phyloP scores from a whole-genome alignment of 2,888 invertebrate species.

The Pseudococcus viburni region DNA sequence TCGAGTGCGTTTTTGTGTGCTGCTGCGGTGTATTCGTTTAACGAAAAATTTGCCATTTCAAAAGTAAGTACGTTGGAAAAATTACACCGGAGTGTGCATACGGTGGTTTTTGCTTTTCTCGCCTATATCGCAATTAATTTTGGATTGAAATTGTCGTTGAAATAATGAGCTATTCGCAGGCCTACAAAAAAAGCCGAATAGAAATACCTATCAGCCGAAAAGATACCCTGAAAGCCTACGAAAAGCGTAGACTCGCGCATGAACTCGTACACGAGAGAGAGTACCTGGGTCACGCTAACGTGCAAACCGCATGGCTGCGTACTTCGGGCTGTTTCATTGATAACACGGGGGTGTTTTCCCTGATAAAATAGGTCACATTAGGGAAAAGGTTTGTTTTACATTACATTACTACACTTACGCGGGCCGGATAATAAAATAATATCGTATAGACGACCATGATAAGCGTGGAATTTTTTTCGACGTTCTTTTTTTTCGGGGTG shows the following conservation, averaged over 20 bases:
- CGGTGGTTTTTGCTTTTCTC: background rate
- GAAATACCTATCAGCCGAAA: background rate
- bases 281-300: conserved; percentile 54
- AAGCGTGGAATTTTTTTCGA: background rate
- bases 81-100: background rate
- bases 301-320: conserved; percentile 48
- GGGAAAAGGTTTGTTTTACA: conserved; percentile 53
- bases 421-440: conserved; percentile 49
- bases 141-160: background rate
- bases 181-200: background rate
- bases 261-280: conserved; percentile 48
- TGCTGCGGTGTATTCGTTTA: conserved; percentile 36
- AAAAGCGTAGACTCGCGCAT: conserved; percentile 40
- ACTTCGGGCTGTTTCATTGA: conserved; percentile 35
- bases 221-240: conserved; percentile 29
- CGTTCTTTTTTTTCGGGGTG: background rate
- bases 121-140: background rate
- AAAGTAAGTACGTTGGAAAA: background rate
- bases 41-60: conserved; percentile 32
- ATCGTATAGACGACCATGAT: conserved; percentile 29
- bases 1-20: background rate
- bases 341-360: conserved; percentile 53
- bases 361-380: conserved; percentile 56
- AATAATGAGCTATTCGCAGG: background rate
- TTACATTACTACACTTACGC: conserved; percentile 15